Evolutionary conservation across 1,140 invertebrate species (phyloP).

Genomic region (Charaxes varanes): DNA sequence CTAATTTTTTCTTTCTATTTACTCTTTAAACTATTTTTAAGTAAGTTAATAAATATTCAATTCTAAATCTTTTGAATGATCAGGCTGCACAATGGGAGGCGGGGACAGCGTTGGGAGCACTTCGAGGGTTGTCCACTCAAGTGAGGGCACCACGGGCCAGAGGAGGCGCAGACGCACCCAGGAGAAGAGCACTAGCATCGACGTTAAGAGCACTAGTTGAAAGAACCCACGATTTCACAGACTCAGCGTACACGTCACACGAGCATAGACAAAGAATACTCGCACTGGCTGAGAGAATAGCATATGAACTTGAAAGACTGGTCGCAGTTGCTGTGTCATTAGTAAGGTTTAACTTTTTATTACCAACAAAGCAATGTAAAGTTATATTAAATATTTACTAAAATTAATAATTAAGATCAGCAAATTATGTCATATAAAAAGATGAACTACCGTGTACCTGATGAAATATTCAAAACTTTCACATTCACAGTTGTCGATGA

Average conservation of each 20-base stretch:
- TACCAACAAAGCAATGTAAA: background rate
- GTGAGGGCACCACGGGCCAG: constrained; percentile 55
- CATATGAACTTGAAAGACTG: constrained; percentile 90
- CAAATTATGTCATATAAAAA: too few species aligned
- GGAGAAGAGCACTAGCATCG: constrained; percentile 84
- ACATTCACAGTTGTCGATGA: too few species aligned
- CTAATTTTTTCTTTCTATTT: too few species aligned
- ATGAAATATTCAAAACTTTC: too few species aligned
- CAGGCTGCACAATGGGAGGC: constrained; percentile 64
- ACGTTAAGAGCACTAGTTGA: constrained; percentile 94
- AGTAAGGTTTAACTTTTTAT: constrained; percentile 74
- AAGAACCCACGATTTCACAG: constrained; percentile 98
- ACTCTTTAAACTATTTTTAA: too few species aligned
- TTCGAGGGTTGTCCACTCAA: constrained; percentile 63
- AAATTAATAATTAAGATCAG: background rate
- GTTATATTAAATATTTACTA: background rate
- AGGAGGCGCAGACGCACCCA: constrained; percentile 74
- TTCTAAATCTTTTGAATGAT: too few species aligned
- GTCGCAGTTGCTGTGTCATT: constrained; percentile 88
- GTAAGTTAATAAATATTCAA: too few species aligned
- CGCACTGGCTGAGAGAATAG: constrained; percentile 90
- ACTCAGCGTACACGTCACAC: constrained; percentile 98
- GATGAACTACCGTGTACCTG: too few species aligned
- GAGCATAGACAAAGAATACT: constrained; percentile 97
- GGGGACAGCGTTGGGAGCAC: constrained; percentile 63